Percentiles rank a stretch among this genome's conserved stretches.
These are phyloP conservation scores for Nomia melanderi DNA, from an alignment of 1,140 invertebrate species.

Conservation along the genomic window DNA sequence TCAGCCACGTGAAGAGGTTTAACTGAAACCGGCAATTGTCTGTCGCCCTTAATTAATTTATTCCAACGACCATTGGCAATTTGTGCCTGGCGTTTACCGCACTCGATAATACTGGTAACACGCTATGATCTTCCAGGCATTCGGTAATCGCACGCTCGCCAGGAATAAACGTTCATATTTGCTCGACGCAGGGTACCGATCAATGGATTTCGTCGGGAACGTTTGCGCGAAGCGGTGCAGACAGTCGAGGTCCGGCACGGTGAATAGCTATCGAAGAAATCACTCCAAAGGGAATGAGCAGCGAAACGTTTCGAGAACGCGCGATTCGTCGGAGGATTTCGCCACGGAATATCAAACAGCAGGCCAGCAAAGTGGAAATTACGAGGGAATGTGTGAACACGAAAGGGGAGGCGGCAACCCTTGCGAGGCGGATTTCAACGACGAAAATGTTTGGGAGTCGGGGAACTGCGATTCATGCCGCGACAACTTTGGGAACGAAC, in stretches of 20 bases:
- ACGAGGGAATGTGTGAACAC: slow-evolving; percentile 9
- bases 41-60: slow-evolving; percentile 22
- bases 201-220: slow-evolving; percentile 19
- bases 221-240: background rate
- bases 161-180: slow-evolving; percentile 28
- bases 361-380: slow-evolving; percentile 10
- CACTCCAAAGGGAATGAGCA: background rate
- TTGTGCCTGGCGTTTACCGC: background rate
- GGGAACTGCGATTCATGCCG: background rate
- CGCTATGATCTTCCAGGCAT: slow-evolving; percentile 35
- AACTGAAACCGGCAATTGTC: background rate
- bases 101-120: slow-evolving; percentile 34
- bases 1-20: background rate
- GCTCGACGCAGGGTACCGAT: background rate
- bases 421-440: background rate
- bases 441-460: slow-evolving; percentile 1
- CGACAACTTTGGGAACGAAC: background rate
- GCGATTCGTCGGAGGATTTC: background rate
- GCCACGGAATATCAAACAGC: background rate
- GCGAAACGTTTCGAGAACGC: background rate
- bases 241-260: too few species aligned
- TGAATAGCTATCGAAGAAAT: background rate
- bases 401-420: background rate
- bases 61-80: slow-evolving; percentile 4
- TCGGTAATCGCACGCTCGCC: slow-evolving; percentile 35